A percentile compares a stretch with the other conserved stretches of the same genome.
Evolutionary conservation across 2,113 vertebrate genomes (phyloP).

Genomic region (Barnardius zonarius): DNA sequence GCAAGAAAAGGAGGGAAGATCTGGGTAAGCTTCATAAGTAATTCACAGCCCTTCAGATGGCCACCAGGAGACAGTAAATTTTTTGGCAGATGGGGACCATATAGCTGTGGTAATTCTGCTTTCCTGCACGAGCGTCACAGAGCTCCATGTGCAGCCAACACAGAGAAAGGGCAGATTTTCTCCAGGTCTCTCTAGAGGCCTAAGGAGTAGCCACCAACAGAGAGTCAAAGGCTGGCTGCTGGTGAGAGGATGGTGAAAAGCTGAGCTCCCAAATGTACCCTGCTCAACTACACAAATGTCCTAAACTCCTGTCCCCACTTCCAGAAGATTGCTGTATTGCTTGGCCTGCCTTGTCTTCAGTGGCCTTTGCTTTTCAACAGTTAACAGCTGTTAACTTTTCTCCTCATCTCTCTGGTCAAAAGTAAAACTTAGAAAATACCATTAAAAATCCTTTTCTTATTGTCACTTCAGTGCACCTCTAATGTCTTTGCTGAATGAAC

Average conservation of each 20-base stretch:
- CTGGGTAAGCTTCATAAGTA: not conserved
- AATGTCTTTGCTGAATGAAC: not conserved
- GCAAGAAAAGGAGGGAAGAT: not conserved
- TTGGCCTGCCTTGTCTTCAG: not conserved
- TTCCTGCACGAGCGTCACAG: not conserved
- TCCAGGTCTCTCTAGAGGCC: not conserved
- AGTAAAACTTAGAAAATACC: not conserved
- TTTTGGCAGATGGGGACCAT: not conserved
- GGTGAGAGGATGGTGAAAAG: not conserved
- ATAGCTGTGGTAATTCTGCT: not conserved
- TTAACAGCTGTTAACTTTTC: not conserved
- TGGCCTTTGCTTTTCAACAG: not conserved
- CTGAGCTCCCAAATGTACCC: not conserved
- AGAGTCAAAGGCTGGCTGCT: not conserved
- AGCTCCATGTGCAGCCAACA: not conserved
- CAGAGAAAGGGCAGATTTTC: not conserved
- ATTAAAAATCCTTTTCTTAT: not conserved
- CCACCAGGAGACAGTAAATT: not conserved
- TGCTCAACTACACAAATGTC: not conserved
- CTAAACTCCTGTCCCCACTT: not conserved
- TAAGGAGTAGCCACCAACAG: not conserved
- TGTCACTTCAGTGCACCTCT: not conserved
- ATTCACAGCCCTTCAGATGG: not conserved
- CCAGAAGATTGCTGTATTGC: not conserved
- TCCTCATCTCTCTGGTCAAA: not conserved